These are phyloP conservation scores for Tortricodes alternella DNA, from an alignment of 2,888 invertebrate species.

Conservation along the genomic window DNA sequence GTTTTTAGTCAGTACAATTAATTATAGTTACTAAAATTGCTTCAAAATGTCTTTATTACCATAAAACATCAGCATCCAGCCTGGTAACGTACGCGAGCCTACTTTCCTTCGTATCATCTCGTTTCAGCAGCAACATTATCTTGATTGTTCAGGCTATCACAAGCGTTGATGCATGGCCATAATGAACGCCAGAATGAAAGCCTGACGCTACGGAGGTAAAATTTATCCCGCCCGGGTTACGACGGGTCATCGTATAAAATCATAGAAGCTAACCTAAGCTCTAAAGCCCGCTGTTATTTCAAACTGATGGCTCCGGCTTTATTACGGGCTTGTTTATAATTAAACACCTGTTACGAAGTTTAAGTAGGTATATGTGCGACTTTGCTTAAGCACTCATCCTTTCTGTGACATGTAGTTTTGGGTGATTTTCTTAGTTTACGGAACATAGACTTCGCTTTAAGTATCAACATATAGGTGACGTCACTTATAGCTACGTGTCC, in stretches of 20 bases:
- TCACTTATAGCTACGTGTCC: too few relatives aligned
- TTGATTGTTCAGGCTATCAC: slow-evolving; percentile 32
- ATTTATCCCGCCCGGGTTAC: slow-evolving; percentile 40
- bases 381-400: too few relatives aligned
- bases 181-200: slow-evolving; percentile 34
- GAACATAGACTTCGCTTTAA: too few relatives aligned
- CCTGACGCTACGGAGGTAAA: slow-evolving; percentile 31
- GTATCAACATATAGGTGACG: not conserved
- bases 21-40: too few relatives aligned
- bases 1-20: too few relatives aligned
- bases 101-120: not conserved
- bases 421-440: too few relatives aligned
- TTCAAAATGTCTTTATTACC: not conserved
- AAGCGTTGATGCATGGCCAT: slow-evolving; percentile 44
- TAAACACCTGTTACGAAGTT: too few relatives aligned
- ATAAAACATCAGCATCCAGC: not conserved
- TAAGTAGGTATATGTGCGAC: too few relatives aligned
- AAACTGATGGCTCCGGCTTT: slow-evolving; percentile 20
- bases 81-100: not conserved
- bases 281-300: slow-evolving; percentile 17
- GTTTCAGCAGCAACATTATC: slow-evolving; percentile 22
- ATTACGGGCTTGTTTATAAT: slow-evolving; percentile 27
- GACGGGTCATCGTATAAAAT: slow-evolving; percentile 37
- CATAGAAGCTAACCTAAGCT: slow-evolving; percentile 25
- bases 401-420: too few relatives aligned